Conservation (phyloP, 1,140 invertebrate genomes). For the Plectrocnemia conspersa region DNA sequence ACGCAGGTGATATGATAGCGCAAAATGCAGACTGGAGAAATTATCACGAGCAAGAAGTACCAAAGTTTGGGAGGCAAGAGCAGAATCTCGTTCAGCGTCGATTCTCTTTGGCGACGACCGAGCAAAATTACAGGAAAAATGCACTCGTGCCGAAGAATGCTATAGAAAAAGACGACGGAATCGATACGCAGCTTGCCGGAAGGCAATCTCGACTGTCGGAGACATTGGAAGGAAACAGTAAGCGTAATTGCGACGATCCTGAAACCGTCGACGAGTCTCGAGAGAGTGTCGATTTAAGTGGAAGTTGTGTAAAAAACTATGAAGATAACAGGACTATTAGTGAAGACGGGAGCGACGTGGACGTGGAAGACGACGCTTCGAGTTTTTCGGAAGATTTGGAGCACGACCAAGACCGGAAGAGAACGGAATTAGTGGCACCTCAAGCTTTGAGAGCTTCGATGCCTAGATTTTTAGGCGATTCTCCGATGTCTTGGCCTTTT, state of each 20-base stretch:
- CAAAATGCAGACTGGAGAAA: too few relatives aligned
- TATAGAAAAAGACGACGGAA: neutral
- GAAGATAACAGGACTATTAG: slow-evolving; percentile 22
- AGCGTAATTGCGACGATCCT: neutral
- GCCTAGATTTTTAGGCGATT: slow-evolving; percentile 43
- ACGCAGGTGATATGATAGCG: too few relatives aligned
- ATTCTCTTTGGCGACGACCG: slow-evolving; percentile 39
- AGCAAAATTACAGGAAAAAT: slow-evolving; percentile 16
- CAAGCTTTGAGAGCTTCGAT: slow-evolving; percentile 40
- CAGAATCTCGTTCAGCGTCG: slow-evolving; percentile 49
- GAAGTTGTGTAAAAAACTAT: neutral
- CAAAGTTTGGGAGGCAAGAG: too few relatives aligned
- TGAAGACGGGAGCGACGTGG: slow-evolving; percentile 12
- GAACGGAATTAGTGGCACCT: slow-evolving; percentile 38
- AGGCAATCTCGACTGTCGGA: neutral
- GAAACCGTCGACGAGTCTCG: slow-evolving; percentile 2
- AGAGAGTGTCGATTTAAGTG: slow-evolving; percentile 12
- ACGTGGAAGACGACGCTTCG: slow-evolving; percentile 11
- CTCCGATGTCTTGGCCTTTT: slow-evolving; percentile 45
- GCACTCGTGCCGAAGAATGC: slow-evolving; percentile 1
- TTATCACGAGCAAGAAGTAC: too few relatives aligned
- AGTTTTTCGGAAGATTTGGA: slow-evolving; percentile 8
- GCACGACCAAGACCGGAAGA: neutral
- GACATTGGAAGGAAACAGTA: neutral
- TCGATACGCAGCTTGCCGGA: neutral